phyloP scores from a whole-genome alignment of 1,140 invertebrate genomes.

The Drosophila triauraria region DNA sequence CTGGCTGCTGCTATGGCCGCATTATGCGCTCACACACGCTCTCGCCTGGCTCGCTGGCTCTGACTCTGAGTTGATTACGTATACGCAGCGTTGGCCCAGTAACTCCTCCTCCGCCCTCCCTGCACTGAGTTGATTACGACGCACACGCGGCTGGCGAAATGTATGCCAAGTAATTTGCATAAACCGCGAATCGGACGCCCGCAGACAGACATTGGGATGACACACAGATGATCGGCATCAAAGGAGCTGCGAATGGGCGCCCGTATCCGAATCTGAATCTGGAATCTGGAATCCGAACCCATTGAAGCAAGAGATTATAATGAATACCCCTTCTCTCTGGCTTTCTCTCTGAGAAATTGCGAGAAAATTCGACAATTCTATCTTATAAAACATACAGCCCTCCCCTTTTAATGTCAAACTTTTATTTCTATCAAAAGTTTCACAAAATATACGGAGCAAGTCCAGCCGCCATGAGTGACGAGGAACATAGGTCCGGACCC shows the following conservation, averaged over 20 bases:
- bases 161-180: constrained; percentile 60
- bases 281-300: not conserved
- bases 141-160: constrained; percentile 23
- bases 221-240: constrained; percentile 25
- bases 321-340: constrained; percentile 1
- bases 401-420: no score
- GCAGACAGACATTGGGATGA: constrained; percentile 25
- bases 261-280: constrained; percentile 1
- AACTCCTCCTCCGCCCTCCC: not conserved
- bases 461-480: not conserved
- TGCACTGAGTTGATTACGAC: constrained; percentile 47
- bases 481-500: not conserved
- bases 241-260: constrained; percentile 22
- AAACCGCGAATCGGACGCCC: constrained; percentile 41
- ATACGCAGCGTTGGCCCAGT: constrained; percentile 50
- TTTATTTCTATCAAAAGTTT: no score
- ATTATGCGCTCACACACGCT: constrained; percentile 40
- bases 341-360: no score
- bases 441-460: no score
- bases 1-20: constrained; percentile 6
- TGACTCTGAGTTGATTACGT: constrained; percentile 47
- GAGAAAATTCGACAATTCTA: no score
- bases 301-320: constrained; percentile 23
- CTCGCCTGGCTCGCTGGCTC: no score
- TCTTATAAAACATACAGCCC: no score